Conservation (phyloP, 2,113 vertebrate genomes). For the Alligator mississippiensis region DNA sequence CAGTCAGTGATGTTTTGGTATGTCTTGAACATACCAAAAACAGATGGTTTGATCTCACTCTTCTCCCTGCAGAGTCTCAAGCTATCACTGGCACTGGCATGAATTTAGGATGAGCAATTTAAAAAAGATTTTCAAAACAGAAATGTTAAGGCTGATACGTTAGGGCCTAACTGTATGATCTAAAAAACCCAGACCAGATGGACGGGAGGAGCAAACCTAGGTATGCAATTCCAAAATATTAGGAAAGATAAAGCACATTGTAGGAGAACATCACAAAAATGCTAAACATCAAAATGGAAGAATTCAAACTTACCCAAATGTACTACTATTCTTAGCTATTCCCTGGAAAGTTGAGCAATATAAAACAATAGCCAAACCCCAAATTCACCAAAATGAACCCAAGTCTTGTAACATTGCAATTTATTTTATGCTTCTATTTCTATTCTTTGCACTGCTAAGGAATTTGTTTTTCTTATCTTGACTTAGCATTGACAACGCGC, state of each 20-base stretch:
- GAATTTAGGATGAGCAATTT: neutral
- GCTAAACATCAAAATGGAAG: too few relatives aligned
- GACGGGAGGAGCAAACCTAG: neutral
- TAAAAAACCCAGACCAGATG: neutral
- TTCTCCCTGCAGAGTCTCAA: slow-evolving; percentile 1
- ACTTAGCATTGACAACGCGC: neutral
- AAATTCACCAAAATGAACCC: neutral
- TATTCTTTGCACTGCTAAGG: neutral
- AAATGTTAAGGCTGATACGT: neutral
- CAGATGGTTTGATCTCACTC: neutral
- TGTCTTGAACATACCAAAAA: neutral
- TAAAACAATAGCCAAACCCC: too few relatives aligned
- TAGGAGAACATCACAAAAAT: neutral
- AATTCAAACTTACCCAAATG: too few relatives aligned
- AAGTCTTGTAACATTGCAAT: neutral
- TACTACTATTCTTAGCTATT: too few relatives aligned
- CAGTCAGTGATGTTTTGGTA: neutral
- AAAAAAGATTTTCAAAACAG: neutral
- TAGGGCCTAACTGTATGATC: neutral
- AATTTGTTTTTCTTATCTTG: neutral
- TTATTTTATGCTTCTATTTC: neutral
- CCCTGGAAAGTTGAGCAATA: too few relatives aligned
- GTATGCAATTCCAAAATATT: neutral
- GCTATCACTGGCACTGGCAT: neutral
- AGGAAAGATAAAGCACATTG: neutral